These are phyloP conservation scores for Anoplopoma fimbria DNA, from an alignment of 2,113 vertebrate species.

Conservation along the genomic window DNA sequence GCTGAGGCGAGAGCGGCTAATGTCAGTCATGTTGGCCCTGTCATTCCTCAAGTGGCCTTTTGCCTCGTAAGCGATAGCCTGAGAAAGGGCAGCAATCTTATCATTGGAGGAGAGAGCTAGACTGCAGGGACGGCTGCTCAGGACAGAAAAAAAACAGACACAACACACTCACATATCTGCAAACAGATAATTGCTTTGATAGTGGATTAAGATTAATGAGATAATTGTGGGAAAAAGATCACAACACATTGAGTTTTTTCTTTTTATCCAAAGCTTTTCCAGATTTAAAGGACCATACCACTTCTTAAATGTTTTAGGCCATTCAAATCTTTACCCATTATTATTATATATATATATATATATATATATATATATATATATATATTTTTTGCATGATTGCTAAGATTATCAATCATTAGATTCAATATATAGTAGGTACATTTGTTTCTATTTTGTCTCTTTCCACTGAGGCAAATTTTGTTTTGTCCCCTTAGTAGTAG, in stretches of 20 bases:
- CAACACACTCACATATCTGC: slow-evolving; percentile 33
- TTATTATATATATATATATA: no score
- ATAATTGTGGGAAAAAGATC: neutral
- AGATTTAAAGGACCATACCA: neutral
- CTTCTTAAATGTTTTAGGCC: neutral
- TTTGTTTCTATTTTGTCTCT: neutral
- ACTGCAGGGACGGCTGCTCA: slow-evolving; percentile 35
- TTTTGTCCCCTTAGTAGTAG: no score
- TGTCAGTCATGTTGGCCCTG: slow-evolving; percentile 71
- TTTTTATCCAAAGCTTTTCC: neutral
- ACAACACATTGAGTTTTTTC: neutral
- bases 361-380: neutral
- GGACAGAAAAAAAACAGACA: slow-evolving; percentile 25
- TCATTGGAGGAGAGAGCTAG: slow-evolving; percentile 58
- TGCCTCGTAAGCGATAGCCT: slow-evolving; percentile 74
- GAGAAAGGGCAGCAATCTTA: slow-evolving; percentile 76
- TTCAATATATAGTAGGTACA: neutral
- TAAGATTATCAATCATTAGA: neutral
- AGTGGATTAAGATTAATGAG: slow-evolving; percentile 45
- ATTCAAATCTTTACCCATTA: neutral
- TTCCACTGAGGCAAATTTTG: neutral
- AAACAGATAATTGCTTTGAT: slow-evolving; percentile 58
- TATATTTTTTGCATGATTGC: neutral
- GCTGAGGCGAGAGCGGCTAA: slow-evolving; percentile 43
- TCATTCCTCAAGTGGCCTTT: slow-evolving; percentile 79